Evolutionary conservation across 2,888 invertebrate species (phyloP).

Genomic region (Cosmopolites sordidus): DNA sequence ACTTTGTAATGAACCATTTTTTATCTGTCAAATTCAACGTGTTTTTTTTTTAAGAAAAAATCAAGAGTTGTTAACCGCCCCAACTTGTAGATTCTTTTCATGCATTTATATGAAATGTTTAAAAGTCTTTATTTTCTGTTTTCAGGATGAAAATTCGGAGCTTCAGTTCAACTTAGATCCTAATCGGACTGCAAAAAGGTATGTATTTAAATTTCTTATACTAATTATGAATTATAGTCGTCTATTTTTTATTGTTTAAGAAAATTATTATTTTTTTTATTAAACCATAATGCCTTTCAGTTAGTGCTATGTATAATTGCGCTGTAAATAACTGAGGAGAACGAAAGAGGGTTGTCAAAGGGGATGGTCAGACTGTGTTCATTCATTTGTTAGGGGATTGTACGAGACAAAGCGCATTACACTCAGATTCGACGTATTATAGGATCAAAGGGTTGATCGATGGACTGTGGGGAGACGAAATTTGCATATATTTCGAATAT

Average conservation of each 20-base stretch:
- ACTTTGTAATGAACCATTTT: no score
- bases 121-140: constrained; percentile 20
- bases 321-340: background rate
- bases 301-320: no score
- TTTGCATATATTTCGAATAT: background rate
- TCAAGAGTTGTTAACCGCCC: no score
- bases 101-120: no score
- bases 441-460: constrained; percentile 1
- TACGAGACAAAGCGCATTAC: constrained; percentile 5
- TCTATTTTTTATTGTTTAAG: no score
- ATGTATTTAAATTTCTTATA: no score
- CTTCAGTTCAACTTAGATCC: constrained; percentile 38
- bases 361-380: background rate
- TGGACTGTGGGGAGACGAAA: background rate
- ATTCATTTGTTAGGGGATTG: constrained; percentile 5
- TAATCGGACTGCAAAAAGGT: constrained; percentile 40
- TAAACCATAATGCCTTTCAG: no score
- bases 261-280: no score
- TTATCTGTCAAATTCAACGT: no score
- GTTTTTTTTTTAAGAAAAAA: no score
- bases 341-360: background rate
- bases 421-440: background rate
- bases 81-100: no score
- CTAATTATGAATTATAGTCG: no score
- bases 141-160: constrained; percentile 36